Base-by-base conservation (phyloP, 2,888 invertebrate genomes). In the Chaetoderma sp. region DNA sequence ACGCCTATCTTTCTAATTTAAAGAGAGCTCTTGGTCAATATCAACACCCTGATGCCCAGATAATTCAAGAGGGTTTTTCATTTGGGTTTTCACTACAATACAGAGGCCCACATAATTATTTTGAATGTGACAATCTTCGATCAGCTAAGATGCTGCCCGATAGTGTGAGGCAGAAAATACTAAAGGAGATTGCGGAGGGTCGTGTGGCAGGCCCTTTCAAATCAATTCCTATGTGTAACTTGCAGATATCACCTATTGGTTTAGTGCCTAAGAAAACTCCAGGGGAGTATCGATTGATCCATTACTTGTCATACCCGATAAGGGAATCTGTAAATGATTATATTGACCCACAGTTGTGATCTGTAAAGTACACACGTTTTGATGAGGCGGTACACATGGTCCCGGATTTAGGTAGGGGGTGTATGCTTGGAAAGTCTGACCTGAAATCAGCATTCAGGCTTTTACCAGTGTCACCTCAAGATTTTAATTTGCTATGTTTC, bases 401-500 rank as follows among this genome's bases (percentile, higher is more conserved):
- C 27, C 36, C 54, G 25, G 21, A 54, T 18, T 18, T 60, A 23
- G 65, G 54, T 42, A 25, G 28, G 27, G 55, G 44, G n/a, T n/a
- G 13, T 28, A 56, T 2, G n/a, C 39, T 63, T 13, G 69, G 44
- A 4, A 72, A 70, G 47, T 23, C 52, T 2, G 70, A 70, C 32
- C 65, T 70, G 0, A 59, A 68, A 42, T 63, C 60, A n/a, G 67
- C 70, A 6, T 70, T 68, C 36, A 33, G 70, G 2, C 39, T 70
- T 2, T 30, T 70, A 10, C 63, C 65, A 4, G 47, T 73, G 3
- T n/a, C 30, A 30, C 65, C 64, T 5, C 32, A 27, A 4, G 68
- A 71, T 58, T 67, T 69, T 60, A 60, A 66, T 18, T 44, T 56
- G 16, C n/a, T 72, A 0, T 65, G 70, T 1, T 59, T 64, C 54